phyloP scores from a whole-genome alignment of 1,140 invertebrate species.

The Cryptotermes secundus region DNA sequence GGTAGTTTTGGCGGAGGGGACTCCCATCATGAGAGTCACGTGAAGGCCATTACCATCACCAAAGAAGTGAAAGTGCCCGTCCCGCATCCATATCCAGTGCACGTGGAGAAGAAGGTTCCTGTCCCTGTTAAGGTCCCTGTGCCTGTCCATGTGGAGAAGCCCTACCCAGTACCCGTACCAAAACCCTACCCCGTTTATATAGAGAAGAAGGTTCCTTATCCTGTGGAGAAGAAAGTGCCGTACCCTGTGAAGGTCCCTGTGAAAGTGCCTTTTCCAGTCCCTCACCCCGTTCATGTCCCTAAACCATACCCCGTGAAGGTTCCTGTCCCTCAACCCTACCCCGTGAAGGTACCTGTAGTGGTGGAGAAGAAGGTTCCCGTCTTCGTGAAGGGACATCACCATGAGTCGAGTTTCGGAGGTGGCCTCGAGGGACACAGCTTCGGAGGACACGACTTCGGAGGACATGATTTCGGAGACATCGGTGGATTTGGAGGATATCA shows the following conservation, averaged over 20 bases:
- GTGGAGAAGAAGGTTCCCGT: constrained; percentile 19
- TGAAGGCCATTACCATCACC: not conserved
- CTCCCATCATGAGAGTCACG: not conserved
- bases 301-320: not conserved
- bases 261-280: constrained; percentile 75
- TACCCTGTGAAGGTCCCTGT: constrained; percentile 55
- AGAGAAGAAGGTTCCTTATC: constrained; percentile 34
- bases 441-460: not conserved
- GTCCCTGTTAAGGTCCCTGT: not conserved
- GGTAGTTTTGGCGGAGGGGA: constrained; percentile 19
- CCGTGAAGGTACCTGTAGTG: not conserved
- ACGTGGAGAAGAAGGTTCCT: not conserved
- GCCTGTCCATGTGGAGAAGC: not conserved
- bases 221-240: constrained; percentile 31
- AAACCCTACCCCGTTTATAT: constrained; percentile 30
- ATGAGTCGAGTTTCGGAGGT: not conserved
- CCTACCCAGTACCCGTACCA: constrained; percentile 22
- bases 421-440: not conserved
- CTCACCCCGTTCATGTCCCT: constrained; percentile 56
- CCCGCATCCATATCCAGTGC: not conserved
- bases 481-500: no score
- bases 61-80: not conserved
- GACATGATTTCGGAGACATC: not conserved
- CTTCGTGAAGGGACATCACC: not conserved
- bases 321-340: not conserved